Base-by-base conservation (phyloP, 1,140 invertebrate genomes). In the Pachypsylla venusta region DNA sequence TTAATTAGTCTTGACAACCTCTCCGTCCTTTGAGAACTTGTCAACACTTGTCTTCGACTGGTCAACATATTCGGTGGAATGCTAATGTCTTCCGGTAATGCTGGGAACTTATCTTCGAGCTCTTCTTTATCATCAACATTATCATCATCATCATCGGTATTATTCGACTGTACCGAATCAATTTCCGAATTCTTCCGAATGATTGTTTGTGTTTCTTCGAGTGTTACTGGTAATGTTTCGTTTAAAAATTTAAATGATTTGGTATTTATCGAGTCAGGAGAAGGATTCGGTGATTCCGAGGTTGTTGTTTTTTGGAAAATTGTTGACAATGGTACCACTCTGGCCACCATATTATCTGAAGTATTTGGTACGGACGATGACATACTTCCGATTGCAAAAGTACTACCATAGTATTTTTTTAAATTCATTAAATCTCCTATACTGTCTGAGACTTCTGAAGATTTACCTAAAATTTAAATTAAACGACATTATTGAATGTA, bases 371-470 rank as follows among this genome's bases (percentile, higher is more conserved):
- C 56, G 28, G 57, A 54, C 19, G 53, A 59, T 14, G 42, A n/a
- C 4, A 48, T 48, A 22, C 42, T 22, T 19, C 42, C 42, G 7
- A 22, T 19, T 7, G n/a, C 42, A n/a, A 22, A 48, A 22, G 16
- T n/a, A 22, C n/a, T 19, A 5, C 79, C 79, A 56, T 80, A 81
- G 64, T 82, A 85, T 64, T 78, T 80, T 66, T 81, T 81, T 63
- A 79, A 65, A 68, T 87, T 87, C 83, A 87, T 87, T 63, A 86
- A 69, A 69, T 87, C 84, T 3, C 84, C 84, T 35, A 87, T 83
- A 61, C 82, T 85, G 1, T 81, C 81, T 1, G 59, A 61, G 7
- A 48, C 42, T 48, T 48, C 42, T 19, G 42, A 48, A 7, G 42
- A 19, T 48, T 48, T 48, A n/a, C 42, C 42, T 48, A 48, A n/a